Evolutionary conservation across 1,140 invertebrate genomes (phyloP).

Genomic region (Episyrphus balteatus): DNA sequence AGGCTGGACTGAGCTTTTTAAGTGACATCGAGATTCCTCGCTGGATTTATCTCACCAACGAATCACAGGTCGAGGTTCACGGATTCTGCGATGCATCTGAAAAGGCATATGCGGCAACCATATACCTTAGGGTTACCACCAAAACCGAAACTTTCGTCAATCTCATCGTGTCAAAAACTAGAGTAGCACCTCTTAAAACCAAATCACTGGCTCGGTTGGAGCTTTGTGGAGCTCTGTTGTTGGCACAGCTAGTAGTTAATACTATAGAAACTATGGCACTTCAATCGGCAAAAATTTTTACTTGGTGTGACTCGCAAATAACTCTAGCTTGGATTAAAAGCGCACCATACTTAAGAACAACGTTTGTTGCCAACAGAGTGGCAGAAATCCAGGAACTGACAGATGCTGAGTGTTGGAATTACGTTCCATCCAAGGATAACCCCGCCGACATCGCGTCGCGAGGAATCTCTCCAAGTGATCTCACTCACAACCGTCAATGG

Average conservation of each 20-base stretch:
- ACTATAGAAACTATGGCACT: no score
- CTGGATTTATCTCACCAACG: neutral
- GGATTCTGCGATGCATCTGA: conserved; percentile 27
- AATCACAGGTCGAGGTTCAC: conserved; percentile 14
- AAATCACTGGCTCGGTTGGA: conserved; percentile 36
- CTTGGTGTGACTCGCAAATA: conserved; percentile 36
- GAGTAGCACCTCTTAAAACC: conserved; percentile 30
- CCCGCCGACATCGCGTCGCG: conserved; percentile 38
- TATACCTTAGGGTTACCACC: conserved; percentile 14
- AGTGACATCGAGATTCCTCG: conserved; percentile 4
- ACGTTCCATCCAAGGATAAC: conserved; percentile 34
- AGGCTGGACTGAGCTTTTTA: neutral
- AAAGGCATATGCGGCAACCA: conserved; percentile 18
- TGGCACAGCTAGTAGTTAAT: conserved; percentile 19
- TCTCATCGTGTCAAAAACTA: conserved; percentile 27
- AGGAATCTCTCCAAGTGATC: conserved; percentile 19
- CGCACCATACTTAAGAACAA: conserved; percentile 20
- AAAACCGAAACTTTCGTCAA: conserved; percentile 4
- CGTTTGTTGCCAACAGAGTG: conserved; percentile 36
- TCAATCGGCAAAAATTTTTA: conserved; percentile 16
- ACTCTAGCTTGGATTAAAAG: conserved; percentile 32
- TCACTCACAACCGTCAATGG: conserved; percentile 19
- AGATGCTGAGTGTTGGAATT: conserved; percentile 27
- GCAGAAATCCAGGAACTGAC: conserved; percentile 23
- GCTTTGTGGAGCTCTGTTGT: conserved; percentile 32